phyloP scores from a whole-genome alignment of 2,888 invertebrate genomes.

The Clostera curtula region DNA sequence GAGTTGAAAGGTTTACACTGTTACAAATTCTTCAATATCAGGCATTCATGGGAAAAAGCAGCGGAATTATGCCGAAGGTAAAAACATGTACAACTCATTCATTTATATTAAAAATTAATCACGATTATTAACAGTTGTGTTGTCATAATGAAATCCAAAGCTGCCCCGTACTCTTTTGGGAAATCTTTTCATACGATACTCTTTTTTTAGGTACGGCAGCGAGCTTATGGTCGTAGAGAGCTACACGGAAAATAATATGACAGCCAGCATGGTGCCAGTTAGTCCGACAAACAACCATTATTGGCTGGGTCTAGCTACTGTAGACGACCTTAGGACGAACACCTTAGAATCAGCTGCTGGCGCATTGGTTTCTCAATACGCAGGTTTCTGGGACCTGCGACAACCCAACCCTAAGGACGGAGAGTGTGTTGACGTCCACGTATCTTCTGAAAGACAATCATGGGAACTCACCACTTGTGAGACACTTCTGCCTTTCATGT shows the following conservation, averaged over 20 bases:
- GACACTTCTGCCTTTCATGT: constrained; percentile 94
- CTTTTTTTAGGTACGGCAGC: constrained; percentile 88
- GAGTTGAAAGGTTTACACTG: constrained; percentile 92
- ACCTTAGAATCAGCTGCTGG: constrained; percentile 96
- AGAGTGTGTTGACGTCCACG: constrained; percentile 90
- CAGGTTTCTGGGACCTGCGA: constrained; percentile 93
- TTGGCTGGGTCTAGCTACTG: constrained; percentile 92
- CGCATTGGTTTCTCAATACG: constrained; percentile 92
- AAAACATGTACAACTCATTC: constrained; percentile 17
- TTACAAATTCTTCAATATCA: constrained; percentile 96
- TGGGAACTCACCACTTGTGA: constrained; percentile 98
- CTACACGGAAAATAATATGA: constrained; percentile 93
- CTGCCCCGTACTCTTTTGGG: not conserved
- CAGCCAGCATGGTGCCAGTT: constrained; percentile 83
- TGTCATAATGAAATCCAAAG: not conserved
- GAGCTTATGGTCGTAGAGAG: constrained; percentile 94
- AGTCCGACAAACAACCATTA: constrained; percentile 84
- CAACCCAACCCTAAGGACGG: constrained; percentile 92
- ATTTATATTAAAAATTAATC: not conserved
- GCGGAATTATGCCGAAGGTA: constrained; percentile 96
- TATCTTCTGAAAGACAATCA: constrained; percentile 84
- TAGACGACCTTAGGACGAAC: constrained; percentile 94
- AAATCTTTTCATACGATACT: not conserved
- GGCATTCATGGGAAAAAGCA: constrained; percentile 96
- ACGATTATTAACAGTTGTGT: not conserved